Evolutionary conservation across 2,113 vertebrate species (phyloP).

Genomic region (Brachyhypopomus occidentalis): DNA sequence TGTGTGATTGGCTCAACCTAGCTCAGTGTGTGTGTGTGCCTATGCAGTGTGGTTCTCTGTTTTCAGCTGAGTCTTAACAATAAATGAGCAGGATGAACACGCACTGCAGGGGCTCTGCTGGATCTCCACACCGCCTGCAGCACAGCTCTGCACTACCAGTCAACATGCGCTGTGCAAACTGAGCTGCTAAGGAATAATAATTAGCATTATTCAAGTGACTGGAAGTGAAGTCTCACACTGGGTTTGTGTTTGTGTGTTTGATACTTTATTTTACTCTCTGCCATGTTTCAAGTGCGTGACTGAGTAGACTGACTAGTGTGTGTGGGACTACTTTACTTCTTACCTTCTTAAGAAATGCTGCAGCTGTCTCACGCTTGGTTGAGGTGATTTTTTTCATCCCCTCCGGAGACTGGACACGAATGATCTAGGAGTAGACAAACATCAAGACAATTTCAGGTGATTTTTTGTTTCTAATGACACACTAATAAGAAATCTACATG

Average conservation of each 20-base stretch:
- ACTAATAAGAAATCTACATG: too few species aligned
- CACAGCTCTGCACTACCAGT: background rate
- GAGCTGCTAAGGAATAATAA: background rate
- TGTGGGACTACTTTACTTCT: background rate
- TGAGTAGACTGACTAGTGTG: background rate
- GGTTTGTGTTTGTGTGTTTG: too few species aligned
- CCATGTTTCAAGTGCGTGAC: background rate
- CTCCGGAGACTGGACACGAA: constrained; percentile 94
- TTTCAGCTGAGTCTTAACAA: constrained; percentile 47
- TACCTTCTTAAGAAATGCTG: constrained; percentile 95
- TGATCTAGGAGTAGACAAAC: constrained; percentile 72
- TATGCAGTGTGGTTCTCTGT: constrained; percentile 20
- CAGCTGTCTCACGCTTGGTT: constrained; percentile 88
- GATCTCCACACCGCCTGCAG: background rate
- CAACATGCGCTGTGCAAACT: background rate
- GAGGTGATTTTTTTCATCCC: constrained; percentile 92
- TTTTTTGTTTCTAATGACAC: too few species aligned
- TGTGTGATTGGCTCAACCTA: background rate
- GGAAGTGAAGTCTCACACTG: too few species aligned
- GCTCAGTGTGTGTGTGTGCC: background rate
- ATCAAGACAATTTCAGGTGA: background rate
- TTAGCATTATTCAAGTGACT: background rate
- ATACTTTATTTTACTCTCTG: too few species aligned
- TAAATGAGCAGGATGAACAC: constrained; percentile 41
- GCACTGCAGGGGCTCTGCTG: background rate